Evolutionary conservation across 2,113 vertebrate species (phyloP).

Genomic region (Reinhardtius hippoglossoides): DNA sequence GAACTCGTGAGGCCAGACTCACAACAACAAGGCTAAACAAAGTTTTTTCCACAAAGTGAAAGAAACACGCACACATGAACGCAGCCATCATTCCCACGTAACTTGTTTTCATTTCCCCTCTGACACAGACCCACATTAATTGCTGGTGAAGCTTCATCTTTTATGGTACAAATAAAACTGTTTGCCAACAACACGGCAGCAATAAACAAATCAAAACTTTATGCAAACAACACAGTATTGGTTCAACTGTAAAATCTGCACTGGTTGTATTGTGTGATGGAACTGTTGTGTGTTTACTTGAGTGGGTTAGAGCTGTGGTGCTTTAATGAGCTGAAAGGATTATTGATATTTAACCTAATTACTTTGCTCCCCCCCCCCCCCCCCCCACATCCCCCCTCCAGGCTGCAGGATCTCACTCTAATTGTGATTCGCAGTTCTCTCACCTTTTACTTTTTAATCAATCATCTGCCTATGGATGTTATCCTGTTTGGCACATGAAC

Average conservation of each 20-base stretch:
- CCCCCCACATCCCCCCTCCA: background rate
- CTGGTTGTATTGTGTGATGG: conserved; percentile 2
- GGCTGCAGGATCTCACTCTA: too few relatives aligned
- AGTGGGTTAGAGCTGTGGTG: conserved; percentile 62
- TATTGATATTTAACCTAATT: conserved; percentile 85
- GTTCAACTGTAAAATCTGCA: conserved; percentile 18
- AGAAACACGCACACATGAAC: conserved; percentile 26
- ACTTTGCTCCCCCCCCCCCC: conserved; percentile 62
- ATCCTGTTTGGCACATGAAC: too few relatives aligned
- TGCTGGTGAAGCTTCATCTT: conserved; percentile 19
- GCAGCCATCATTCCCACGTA: conserved; percentile 47
- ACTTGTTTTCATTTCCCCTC: conserved; percentile 68
- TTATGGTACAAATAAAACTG: conserved; percentile 49
- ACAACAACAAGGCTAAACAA: background rate
- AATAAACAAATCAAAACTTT: conserved; percentile 28
- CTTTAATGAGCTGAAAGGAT: conserved; percentile 80
- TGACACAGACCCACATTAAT: conserved; percentile 27
- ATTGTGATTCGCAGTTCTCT: too few relatives aligned
- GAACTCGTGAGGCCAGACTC: background rate
- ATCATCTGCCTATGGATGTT: too few relatives aligned
- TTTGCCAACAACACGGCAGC: conserved; percentile 16
- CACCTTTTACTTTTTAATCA: too few relatives aligned
- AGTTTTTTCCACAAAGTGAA: conserved; percentile 16
- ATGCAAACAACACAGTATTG: background rate
- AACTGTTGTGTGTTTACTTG: conserved; percentile 61